A percentile compares a stretch with the other conserved stretches of the same genome.
Evolutionary conservation across 2,797 vertebrate genomes (phyloP).

Genomic region (Anabacerthia variegaticeps): DNA sequence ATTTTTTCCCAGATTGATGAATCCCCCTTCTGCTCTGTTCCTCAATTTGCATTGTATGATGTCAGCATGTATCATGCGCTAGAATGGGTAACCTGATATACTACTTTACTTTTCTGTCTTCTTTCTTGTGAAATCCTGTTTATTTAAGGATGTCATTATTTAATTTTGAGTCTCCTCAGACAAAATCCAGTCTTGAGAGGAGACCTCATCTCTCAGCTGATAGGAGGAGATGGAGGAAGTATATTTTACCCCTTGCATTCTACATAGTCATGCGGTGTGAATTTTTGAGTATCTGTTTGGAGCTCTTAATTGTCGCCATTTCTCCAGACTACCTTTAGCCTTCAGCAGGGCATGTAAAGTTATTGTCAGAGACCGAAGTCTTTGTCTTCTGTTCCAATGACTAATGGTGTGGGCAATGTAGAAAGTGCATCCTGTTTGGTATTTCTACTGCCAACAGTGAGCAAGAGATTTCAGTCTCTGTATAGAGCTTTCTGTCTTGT

Average conservation of each 20-base stretch:
- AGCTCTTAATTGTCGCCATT: neutral
- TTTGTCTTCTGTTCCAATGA: neutral
- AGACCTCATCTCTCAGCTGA: neutral
- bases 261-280: neutral
- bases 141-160: neutral
- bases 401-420: neutral
- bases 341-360: neutral
- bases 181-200: neutral
- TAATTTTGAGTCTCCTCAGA: neutral
- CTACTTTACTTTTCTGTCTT: neutral
- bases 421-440: neutral
- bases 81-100: neutral
- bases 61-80: neutral
- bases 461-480: neutral
- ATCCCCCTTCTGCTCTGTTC: neutral
- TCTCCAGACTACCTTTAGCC: neutral
- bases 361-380: neutral
- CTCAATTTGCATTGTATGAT: neutral
- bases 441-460: neutral
- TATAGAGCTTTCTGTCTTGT: neutral
- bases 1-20: neutral
- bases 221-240: neutral
- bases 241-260: neutral
- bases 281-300: neutral
- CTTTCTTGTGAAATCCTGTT: neutral